phyloP scores from a whole-genome alignment of 2,888 invertebrate genomes.

The Euplagia quadripunctaria region DNA sequence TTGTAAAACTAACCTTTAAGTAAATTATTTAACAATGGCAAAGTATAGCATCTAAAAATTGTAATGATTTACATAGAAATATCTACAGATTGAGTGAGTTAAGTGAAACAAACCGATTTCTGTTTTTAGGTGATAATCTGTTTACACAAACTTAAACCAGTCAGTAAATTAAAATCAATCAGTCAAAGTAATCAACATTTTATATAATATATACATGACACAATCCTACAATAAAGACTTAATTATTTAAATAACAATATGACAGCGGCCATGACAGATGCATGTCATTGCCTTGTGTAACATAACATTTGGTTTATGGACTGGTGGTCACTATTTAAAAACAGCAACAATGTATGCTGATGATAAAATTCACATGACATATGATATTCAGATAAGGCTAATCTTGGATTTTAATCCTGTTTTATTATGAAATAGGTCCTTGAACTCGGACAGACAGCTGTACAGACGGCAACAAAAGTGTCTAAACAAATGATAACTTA shows the following conservation, averaged over 20 bases:
- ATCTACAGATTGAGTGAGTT: no score
- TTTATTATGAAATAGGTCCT: not conserved
- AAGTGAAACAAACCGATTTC: no score
- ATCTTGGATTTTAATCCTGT: slow-evolving; percentile 4
- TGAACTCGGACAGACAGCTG: not conserved
- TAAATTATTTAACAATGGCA: no score
- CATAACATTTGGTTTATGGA: slow-evolving; percentile 19
- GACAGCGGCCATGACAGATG: slow-evolving; percentile 15
- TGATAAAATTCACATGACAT: slow-evolving; percentile 13
- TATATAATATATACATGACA: not conserved
- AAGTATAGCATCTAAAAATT: no score
- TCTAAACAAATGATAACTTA: not conserved
- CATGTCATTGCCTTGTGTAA: slow-evolving; percentile 22
- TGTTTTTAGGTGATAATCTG: no score
- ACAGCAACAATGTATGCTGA: slow-evolving; percentile 5
- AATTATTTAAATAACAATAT: slow-evolving; percentile 34
- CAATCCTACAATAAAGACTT: slow-evolving; percentile 9
- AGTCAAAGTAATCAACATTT: no score
- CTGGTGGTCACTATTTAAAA: slow-evolving; percentile 13
- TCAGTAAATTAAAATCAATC: no score
- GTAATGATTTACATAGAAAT: no score
- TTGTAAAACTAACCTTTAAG: no score
- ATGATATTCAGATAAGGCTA: not conserved
- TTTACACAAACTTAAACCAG: no score
- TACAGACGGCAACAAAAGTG: not conserved